These are phyloP conservation scores for Microplitis deprimator DNA, from an alignment of 2,888 invertebrate genomes.

Conservation along the genomic window DNA sequence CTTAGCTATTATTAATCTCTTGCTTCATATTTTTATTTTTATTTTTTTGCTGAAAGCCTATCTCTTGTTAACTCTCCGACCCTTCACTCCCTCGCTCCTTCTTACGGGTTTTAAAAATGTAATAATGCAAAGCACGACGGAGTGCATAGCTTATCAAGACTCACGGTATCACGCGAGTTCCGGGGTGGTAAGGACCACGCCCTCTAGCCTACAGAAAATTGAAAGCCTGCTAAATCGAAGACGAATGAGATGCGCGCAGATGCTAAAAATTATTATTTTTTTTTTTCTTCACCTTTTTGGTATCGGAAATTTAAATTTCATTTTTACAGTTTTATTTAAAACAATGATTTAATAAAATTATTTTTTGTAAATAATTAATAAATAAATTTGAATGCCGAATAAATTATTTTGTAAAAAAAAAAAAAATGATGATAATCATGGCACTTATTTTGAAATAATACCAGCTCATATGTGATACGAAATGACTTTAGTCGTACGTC, in stretches of 20 bases:
- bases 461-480: no score
- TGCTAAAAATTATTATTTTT: neutral
- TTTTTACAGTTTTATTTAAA: neutral
- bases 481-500: neutral
- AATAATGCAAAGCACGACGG: slow-evolving; percentile 41
- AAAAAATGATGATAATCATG: no score
- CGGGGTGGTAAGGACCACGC: slow-evolving; percentile 39
- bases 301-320: neutral
- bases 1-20: neutral
- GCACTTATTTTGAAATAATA: no score
- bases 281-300: neutral
- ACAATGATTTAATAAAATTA: neutral
- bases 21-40: slow-evolving; percentile 5
- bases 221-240: slow-evolving; percentile 37
- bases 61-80: no score
- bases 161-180: slow-evolving; percentile 42
- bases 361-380: neutral
- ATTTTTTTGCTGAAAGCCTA: slow-evolving; percentile 1
- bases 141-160: slow-evolving; percentile 43
- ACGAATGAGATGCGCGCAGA: slow-evolving; percentile 33
- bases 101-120: slow-evolving; percentile 38
- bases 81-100: slow-evolving; percentile 14
- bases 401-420: no score
- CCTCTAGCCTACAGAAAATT: slow-evolving; percentile 33
- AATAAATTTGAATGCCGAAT: no score